Conservation (phyloP, 64 coral and sea anemone species). For the Actinia equina region DNA sequence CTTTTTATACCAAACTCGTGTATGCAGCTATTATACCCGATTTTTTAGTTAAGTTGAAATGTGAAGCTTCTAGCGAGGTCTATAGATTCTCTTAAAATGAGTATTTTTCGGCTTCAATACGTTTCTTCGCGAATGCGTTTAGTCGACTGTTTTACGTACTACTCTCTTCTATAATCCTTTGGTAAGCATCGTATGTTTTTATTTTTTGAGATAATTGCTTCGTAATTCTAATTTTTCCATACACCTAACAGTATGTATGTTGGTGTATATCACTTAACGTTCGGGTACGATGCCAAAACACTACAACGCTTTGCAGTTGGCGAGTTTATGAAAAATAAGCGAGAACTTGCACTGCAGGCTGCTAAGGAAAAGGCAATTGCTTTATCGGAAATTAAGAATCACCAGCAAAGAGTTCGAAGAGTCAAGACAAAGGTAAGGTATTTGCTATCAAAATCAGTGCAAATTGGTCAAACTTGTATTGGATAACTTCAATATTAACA, state of each 20-base stretch:
- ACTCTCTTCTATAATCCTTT: conserved; percentile 10
- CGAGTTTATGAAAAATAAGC: conserved; percentile 40
- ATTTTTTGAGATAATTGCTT: neutral
- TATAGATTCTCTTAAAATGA: neutral
- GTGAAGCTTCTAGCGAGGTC: neutral
- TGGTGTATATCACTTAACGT: neutral
- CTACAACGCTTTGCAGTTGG: conserved; percentile 36
- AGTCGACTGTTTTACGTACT: neutral
- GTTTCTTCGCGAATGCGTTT: conserved; percentile 22
- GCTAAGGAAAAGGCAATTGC: conserved; percentile 9
- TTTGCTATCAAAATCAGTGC: neutral
- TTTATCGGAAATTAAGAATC: neutral
- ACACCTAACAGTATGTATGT: neutral
- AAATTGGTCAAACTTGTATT: too few relatives aligned
- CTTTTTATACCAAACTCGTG: conserved; percentile 45
- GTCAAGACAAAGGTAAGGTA: conserved; percentile 35
- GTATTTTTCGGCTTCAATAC: conserved; percentile 27
- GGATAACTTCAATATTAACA: too few relatives aligned
- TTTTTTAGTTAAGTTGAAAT: neutral
- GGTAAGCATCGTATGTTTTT: conserved; percentile 73
- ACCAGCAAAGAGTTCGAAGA: conserved; percentile 38
- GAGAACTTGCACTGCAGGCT: neutral
- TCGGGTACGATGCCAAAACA: neutral
- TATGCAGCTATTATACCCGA: neutral
- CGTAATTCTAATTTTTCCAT: neutral